Evolutionary conservation across 2,888 invertebrate species (phyloP).

Genomic region (Platynereis dumerilii): DNA sequence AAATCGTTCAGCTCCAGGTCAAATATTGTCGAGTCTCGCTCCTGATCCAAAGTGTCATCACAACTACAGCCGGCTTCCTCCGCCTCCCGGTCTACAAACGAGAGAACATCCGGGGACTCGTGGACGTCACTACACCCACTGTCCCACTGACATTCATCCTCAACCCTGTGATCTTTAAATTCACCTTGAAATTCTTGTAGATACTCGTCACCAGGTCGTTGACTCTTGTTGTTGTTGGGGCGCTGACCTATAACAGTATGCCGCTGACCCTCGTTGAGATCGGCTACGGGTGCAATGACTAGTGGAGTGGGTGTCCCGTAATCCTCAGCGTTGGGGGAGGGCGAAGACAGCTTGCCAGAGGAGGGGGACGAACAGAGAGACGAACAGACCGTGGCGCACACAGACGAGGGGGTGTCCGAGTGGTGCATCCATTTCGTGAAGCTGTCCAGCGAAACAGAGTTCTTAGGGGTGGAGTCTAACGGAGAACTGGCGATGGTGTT

Average conservation of each 20-base stretch:
- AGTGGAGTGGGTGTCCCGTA: neutral
- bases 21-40: slow-evolving; percentile 45
- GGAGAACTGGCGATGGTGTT: slow-evolving; percentile 59
- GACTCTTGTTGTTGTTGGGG: neutral
- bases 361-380: neutral
- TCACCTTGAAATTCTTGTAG: neutral
- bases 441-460: slow-evolving; percentile 23
- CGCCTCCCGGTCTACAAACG: slow-evolving; percentile 15
- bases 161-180: neutral
- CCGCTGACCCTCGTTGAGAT: neutral
- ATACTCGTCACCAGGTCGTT: neutral
- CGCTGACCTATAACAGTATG: neutral
- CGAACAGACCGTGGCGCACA: slow-evolving; percentile 13
- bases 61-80: slow-evolving; percentile 23
- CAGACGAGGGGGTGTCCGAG: neutral
- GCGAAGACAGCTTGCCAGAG: neutral
- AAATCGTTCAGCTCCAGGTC: slow-evolving; percentile 34
- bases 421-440: neutral
- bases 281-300: neutral
- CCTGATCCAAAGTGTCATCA: slow-evolving; percentile 7
- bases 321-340: neutral
- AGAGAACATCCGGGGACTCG: slow-evolving; percentile 15
- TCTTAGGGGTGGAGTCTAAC: slow-evolving; percentile 44
- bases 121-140: slow-evolving; percentile 26
- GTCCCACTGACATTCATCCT: neutral